These are phyloP conservation scores for Periphyllus acericola DNA, from an alignment of 2,888 invertebrate genomes.

Conservation along the genomic window DNA sequence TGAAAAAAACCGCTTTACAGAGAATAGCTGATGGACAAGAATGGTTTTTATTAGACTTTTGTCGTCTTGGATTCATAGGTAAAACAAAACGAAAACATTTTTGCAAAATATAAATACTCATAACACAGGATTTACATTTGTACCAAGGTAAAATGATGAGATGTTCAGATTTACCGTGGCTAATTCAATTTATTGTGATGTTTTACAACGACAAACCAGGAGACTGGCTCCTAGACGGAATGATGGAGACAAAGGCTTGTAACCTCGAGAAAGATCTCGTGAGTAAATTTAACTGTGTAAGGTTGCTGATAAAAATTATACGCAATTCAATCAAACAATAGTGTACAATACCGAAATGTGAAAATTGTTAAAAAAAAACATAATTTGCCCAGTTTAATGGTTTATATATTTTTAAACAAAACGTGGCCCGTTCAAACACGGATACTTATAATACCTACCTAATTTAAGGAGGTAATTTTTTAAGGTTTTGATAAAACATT, in stretches of 20 bases:
- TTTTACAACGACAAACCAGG: constrained; percentile 96
- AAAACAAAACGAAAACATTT: constrained; percentile 65
- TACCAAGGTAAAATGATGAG: constrained; percentile 84
- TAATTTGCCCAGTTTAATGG: background rate
- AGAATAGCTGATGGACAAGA: constrained; percentile 79
- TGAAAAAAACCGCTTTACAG: constrained; percentile 84
- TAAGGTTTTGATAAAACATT: too few species aligned
- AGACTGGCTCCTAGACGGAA: constrained; percentile 93
- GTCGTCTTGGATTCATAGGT: constrained; percentile 94
- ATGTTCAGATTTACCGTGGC: constrained; percentile 83
- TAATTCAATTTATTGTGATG: constrained; percentile 93
- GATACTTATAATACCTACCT: too few species aligned
- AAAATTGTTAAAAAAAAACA: background rate
- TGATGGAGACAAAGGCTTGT: constrained; percentile 90
- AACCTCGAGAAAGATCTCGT: constrained; percentile 80
- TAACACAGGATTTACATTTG: too few species aligned
- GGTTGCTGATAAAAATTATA: background rate
- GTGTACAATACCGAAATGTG: background rate
- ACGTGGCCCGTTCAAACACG: too few species aligned
- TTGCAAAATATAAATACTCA: background rate
- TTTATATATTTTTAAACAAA: too few species aligned
- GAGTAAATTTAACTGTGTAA: constrained; percentile 67
- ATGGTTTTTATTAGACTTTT: constrained; percentile 95
- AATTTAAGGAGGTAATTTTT: too few species aligned
- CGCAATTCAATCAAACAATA: background rate